Percentiles rank a stretch among this genome's conserved stretches.
phyloP scores from a whole-genome alignment of 2,888 invertebrate species.

The Caenorhabditis sinica region DNA sequence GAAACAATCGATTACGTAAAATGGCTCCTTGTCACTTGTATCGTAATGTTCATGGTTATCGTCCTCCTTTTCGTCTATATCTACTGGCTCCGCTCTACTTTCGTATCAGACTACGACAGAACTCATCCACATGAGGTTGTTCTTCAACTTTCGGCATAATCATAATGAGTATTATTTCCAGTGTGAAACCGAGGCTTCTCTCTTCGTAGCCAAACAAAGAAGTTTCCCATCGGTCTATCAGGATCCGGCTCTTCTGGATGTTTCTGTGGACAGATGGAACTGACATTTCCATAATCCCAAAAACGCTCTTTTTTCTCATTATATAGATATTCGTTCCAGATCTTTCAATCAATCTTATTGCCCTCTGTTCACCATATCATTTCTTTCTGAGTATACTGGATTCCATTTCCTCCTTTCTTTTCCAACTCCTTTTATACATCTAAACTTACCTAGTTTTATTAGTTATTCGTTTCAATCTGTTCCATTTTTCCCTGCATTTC shows the following conservation, averaged over 20 bases:
- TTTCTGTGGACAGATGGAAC: constrained; percentile 67
- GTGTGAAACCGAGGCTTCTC: constrained; percentile 57
- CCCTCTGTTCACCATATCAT: constrained; percentile 4
- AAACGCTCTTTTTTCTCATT: neutral
- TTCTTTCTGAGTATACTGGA: constrained; percentile 42
- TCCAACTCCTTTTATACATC: constrained; percentile 6
- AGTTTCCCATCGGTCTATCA: constrained; percentile 64
- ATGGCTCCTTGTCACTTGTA: constrained; percentile 57
- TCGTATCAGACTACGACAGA: constrained; percentile 40
- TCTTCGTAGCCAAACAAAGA: constrained; percentile 50
- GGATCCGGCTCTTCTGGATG: constrained; percentile 62
- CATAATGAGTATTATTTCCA: no score
- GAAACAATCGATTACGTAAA: constrained; percentile 20
- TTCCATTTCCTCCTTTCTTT: neutral
- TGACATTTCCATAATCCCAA: neutral
- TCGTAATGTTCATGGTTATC: constrained; percentile 53
- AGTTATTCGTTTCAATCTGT: constrained; percentile 37
- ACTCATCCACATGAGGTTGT: constrained; percentile 47
- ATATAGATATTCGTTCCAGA: neutral
- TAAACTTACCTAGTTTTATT: constrained; percentile 46
- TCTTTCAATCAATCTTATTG: constrained; percentile 1
- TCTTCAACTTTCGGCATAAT: no score
- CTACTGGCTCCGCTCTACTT: constrained; percentile 66
- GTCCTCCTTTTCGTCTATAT: constrained; percentile 64
- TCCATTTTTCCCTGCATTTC: constrained; percentile 19